Conservation (phyloP, 2,113 vertebrate species). For the Strix aluco region DNA sequence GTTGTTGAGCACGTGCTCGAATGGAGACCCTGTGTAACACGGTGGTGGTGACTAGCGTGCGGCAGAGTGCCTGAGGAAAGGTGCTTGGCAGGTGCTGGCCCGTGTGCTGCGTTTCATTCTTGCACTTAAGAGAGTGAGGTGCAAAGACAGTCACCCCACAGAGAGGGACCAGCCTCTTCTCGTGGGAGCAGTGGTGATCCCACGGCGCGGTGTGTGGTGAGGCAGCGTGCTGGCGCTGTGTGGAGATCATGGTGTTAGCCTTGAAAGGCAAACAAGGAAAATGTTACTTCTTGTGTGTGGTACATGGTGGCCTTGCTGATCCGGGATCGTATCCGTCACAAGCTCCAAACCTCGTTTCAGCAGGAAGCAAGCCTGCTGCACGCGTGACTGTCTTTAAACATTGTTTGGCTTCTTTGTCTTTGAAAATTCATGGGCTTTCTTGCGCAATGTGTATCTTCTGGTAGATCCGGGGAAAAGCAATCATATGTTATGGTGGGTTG, state of each 20-base stretch:
- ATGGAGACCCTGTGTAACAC: rapidly evolving
- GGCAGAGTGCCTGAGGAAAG: neutral
- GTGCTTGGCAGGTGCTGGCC: neutral
- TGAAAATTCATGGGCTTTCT: neutral
- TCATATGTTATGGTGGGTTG: neutral
- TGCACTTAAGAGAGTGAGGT: rapidly evolving
- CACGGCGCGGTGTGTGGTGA: rapidly evolving
- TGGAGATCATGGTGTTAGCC: neutral
- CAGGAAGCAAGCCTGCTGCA: neutral
- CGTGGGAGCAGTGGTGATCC: neutral
- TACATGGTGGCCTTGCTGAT: neutral
- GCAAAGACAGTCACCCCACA: rapidly evolving
- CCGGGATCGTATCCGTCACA: neutral
- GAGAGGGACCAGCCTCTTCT: neutral
- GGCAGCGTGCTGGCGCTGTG: neutral
- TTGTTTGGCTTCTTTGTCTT: slow-evolving; percentile 7
- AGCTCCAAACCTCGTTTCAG: neutral
- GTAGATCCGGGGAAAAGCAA: neutral
- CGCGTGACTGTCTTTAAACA: neutral
- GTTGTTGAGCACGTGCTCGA: rapidly evolving
- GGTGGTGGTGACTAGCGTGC: rapidly evolving
- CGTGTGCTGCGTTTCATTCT: rapidly evolving
- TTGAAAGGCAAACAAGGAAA: neutral
- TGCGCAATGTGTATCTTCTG: neutral
- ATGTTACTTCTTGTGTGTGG: neutral